These are phyloP conservation scores for Deroptyus accipitrinus DNA, from an alignment of 2,113 vertebrate genomes.

Conservation along the genomic window DNA sequence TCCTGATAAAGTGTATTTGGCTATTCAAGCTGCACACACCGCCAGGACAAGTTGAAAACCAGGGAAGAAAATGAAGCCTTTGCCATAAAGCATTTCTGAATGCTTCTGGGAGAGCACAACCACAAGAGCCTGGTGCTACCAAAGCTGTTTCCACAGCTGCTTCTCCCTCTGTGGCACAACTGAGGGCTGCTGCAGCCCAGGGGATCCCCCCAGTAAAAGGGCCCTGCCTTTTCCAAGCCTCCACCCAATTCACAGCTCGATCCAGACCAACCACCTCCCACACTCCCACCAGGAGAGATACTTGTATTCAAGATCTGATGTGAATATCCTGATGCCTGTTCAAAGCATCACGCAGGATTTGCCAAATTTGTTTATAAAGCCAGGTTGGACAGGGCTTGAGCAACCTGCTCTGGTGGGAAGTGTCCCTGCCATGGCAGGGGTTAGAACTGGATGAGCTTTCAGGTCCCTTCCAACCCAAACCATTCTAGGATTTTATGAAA, in stretches of 20 bases:
- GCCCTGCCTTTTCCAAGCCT: background rate
- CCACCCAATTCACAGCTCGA: background rate
- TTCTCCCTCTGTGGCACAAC: rapidly evolving
- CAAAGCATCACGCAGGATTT: background rate
- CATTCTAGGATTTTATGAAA: background rate
- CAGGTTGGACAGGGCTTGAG: background rate
- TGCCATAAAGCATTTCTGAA: background rate
- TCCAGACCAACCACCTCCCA: background rate
- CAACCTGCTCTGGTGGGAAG: background rate
- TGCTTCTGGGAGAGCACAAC: background rate
- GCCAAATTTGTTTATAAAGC: background rate
- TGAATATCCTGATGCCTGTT: background rate
- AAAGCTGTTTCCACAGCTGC: background rate
- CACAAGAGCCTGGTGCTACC: background rate
- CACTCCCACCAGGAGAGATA: background rate
- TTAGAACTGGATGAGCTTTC: background rate
- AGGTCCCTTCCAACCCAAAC: background rate
- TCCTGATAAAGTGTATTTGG: background rate
- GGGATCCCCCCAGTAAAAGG: background rate
- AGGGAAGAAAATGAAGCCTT: background rate
- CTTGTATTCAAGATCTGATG: rapidly evolving
- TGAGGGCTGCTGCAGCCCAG: background rate
- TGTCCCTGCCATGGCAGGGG: background rate
- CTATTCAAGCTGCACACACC: background rate
- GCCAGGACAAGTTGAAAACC: background rate